Conservation (phyloP, 2,888 invertebrate species). For the Torymus tubicola region DNA sequence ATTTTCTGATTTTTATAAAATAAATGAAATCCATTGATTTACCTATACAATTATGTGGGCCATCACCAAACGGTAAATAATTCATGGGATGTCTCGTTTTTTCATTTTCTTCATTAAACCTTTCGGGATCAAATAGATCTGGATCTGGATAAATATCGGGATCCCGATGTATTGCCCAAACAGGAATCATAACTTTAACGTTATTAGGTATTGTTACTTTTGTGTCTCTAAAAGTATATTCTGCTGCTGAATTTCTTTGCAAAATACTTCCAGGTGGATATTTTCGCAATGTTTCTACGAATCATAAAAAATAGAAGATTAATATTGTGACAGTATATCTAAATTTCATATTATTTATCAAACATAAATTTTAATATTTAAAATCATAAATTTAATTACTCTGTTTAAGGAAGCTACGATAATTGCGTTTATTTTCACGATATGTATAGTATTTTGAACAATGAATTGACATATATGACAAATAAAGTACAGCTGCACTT, state of each 20-base stretch:
- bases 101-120: slow-evolving; percentile 61
- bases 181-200: slow-evolving; percentile 53
- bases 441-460: too few species aligned
- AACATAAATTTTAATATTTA: background rate
- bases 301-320: background rate
- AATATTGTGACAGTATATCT: background rate
- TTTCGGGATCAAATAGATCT: slow-evolving; percentile 64
- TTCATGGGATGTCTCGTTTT: slow-evolving; percentile 60
- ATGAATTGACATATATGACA: too few species aligned
- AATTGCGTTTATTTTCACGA: too few species aligned
- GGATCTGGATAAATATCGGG: slow-evolving; percentile 61
- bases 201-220: slow-evolving; percentile 63
- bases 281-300: slow-evolving; percentile 76
- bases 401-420: too few species aligned
- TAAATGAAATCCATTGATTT: slow-evolving; percentile 6
- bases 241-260: slow-evolving; percentile 67
- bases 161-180: slow-evolving; percentile 60
- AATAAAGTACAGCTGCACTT: too few species aligned
- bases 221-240: slow-evolving; percentile 64
- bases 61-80: slow-evolving; percentile 69
- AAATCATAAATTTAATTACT: background rate
- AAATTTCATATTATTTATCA: too few species aligned
- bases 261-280: slow-evolving; percentile 74
- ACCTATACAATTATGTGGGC: slow-evolving; percentile 72
- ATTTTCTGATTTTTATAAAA: background rate